Base-by-base conservation (phyloP, 2,888 invertebrate species). In the Aleiodes testaceus region DNA sequence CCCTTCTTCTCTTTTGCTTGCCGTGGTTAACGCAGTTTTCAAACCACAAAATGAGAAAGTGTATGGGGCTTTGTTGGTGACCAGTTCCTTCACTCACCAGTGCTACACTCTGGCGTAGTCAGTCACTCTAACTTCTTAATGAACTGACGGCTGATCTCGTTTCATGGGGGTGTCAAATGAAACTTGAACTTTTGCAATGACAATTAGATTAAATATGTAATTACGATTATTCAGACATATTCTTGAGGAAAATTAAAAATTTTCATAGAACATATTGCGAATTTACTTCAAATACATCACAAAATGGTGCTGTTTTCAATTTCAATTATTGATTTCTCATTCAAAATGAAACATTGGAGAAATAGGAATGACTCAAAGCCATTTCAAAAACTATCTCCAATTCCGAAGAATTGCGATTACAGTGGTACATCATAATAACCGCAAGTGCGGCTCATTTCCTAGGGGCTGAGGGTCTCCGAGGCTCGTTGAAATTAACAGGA, bases 71-170 rank as follows among this genome's bases (percentile, higher is more conserved):
- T 49, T 61, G 50, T 67, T 61, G 42, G 63, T 59, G 59, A 59
- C 59, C 59, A 36, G 42, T 59, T 63, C 63, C 63, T 63, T 45
- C 45, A 45, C 59, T 63, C 22, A 26, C 45, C 18, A 16, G 22
- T 45, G 22, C 45, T 45, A 63, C 63, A 42, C 22, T 44, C 45
- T 63, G 45, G 63, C 7, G 45, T 36, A 36, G 63, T 45, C 63
- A 47, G 36, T 36, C 61, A 44, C 26, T 72, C 76, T 80, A 83
- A 83, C 82, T 83, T 84, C 82, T 82, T 82, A 83, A 84, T 81
- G 81, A 80, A 84, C 81, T 83, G 77, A 77, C 71, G 76, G 72
- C 42, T 77, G 77, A 83, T 83, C 84, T 81, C 80, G 78, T 83
- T 83, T 81, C 76, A 75, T 74, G 72, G 71, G 11, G 73, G 71